Evolutionary conservation across 2,888 invertebrate genomes (phyloP).

Genomic region (Helicoverpa assulta): DNA sequence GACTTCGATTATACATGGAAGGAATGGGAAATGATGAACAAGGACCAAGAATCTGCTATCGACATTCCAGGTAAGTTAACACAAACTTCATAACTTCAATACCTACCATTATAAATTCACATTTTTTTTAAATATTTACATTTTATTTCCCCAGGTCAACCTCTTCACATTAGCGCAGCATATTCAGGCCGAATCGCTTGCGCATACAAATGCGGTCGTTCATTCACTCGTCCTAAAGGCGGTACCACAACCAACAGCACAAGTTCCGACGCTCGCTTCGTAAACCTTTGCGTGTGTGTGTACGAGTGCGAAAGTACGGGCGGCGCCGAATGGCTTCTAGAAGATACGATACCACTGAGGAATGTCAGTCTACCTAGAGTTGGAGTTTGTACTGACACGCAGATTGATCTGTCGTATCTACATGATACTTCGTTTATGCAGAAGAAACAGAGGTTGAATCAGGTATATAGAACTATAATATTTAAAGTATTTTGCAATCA

Average conservation of each 20-base stretch:
- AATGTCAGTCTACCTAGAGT: conserved; percentile 97
- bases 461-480: conserved; percentile 80
- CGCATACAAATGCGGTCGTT: conserved; percentile 98
- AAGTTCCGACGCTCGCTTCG: conserved; percentile 92
- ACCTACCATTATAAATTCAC: too few relatives aligned
- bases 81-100: not conserved
- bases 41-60: conserved; percentile 91
- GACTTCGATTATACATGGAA: conserved; percentile 93
- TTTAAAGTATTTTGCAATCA: too few relatives aligned
- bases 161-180: conserved; percentile 98
- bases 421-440: conserved; percentile 95
- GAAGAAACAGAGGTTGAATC: conserved; percentile 95
- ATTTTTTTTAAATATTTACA: too few relatives aligned
- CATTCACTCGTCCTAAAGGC: conserved; percentile 96
- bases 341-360: conserved; percentile 98
- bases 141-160: conserved; percentile 91
- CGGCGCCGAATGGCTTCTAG: conserved; percentile 97
- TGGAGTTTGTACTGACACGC: conserved; percentile 94
- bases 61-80: conserved; percentile 92
- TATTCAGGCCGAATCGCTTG: conserved; percentile 99
- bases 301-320: conserved; percentile 99
- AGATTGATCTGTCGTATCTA: conserved; percentile 95
- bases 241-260: conserved; percentile 91
- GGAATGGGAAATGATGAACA: conserved; percentile 97
- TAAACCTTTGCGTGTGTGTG: conserved; percentile 98